Base-by-base conservation (phyloP, 2,113 vertebrate genomes). In the Hippocampus comes region DNA sequence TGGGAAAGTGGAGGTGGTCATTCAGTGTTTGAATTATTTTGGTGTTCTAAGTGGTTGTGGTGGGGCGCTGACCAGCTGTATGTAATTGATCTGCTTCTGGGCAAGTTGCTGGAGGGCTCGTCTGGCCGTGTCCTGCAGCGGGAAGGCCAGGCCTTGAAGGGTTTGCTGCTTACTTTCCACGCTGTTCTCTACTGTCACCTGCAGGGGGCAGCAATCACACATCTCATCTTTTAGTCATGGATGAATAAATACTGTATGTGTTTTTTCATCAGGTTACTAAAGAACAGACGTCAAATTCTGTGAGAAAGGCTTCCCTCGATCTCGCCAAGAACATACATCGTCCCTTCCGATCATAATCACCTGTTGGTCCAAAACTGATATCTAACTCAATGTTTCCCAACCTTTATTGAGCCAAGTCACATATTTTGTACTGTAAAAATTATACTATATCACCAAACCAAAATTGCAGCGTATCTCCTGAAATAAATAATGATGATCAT, bases 101-200 rank as follows among this genome's bases (percentile, higher is more conserved):
- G 93, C 92, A 25, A 99, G 94, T 1, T 95, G 94, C 83, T 93
- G 93, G 6, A 99, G 91, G 21, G 96, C 96, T 75, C 92, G 90
- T 70, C 92, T 94, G 9, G 95, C 97, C 1, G 92, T 91, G 0
- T 91, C 90, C 84, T 97, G 95, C 76, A 99, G 88, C 0, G 97
- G 97, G 82, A 99, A 99, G 10, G 95, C 94, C 0, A 99, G 88
- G 74, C 97, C 97, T 85, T 98, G 97, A 70, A 98, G 91, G 0
- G 96, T 98, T 91, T 98, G 96, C 75, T 96, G 96, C 81, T 98
- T 99, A 80, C 94, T 97, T 76, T 98, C 97, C 82, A 97, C 95
- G 0, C 93, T 96, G 88, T 96, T 95, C 89, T 99, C 96, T 0
- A 95, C 94, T 82, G 95, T 98, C 78, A 98, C 96, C 97, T 99